A percentile compares a stretch with the other conserved stretches of the same genome.
phyloP scores from a whole-genome alignment of 2,888 invertebrate genomes.

The Epiblema foenella region DNA sequence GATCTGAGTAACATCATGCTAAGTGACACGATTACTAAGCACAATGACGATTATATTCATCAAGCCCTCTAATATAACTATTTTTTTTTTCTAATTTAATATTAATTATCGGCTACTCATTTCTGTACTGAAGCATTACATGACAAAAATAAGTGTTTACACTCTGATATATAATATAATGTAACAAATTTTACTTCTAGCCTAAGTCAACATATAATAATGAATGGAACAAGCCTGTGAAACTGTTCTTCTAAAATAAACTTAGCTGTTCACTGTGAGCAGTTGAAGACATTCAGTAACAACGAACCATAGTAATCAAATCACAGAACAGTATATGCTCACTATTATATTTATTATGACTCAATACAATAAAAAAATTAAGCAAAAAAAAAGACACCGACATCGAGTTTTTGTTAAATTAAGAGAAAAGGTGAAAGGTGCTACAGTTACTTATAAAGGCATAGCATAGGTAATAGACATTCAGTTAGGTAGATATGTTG shows the following conservation, averaged over 20 bases:
- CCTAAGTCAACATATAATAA: constrained; percentile 36
- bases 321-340: constrained; percentile 47
- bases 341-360: constrained; percentile 48
- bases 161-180: constrained; percentile 38
- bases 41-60: constrained; percentile 83
- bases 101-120: constrained; percentile 77
- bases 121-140: constrained; percentile 78
- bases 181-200: constrained; percentile 39
- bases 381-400: constrained; percentile 1
- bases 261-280: constrained; percentile 19
- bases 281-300: constrained; percentile 44
- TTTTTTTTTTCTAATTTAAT: constrained; percentile 75
- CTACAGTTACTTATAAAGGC: constrained; percentile 33
- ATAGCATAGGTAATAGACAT: constrained; percentile 34
- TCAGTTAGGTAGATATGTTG: constrained; percentile 51
- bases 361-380: constrained; percentile 24
- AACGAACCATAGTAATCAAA: constrained; percentile 46
- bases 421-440: constrained; percentile 39
- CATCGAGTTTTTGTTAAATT: constrained; percentile 13
- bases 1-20: constrained; percentile 77
- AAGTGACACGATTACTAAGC: constrained; percentile 80
- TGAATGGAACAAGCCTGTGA: constrained; percentile 23
- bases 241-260: constrained; percentile 28
- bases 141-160: constrained; percentile 64
- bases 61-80: constrained; percentile 81